Conservation (phyloP, 2,888 invertebrate genomes). For the Vesta saturnalis region DNA sequence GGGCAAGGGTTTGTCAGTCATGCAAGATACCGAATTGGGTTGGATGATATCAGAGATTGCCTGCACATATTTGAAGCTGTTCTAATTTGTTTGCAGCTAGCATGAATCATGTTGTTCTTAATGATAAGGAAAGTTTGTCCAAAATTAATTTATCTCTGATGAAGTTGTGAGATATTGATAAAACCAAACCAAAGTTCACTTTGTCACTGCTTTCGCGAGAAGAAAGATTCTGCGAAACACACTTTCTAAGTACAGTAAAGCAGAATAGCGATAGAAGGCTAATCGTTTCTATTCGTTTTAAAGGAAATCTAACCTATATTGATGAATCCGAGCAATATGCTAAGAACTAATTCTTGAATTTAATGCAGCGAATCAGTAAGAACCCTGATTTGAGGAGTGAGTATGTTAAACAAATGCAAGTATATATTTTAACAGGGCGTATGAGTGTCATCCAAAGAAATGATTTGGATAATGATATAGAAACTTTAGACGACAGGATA, state of each 20-base stretch:
- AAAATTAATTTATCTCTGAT: neutral
- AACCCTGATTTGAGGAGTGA: neutral
- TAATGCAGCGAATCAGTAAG: neutral
- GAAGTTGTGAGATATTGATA: neutral
- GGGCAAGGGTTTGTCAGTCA: neutral
- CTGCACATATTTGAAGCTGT: neutral
- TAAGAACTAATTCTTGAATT: neutral
- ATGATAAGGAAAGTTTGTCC: neutral
- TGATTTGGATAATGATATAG: neutral
- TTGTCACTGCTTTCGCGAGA: neutral
- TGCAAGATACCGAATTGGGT: neutral
- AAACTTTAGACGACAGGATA: neutral
- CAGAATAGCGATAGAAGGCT: neutral
- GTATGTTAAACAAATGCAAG: neutral
- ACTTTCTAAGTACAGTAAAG: neutral
- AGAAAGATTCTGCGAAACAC: neutral
- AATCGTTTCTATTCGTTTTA: neutral
- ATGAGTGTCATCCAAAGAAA: neutral
- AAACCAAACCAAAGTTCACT: neutral
- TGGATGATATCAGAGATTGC: neutral
- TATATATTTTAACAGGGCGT: neutral
- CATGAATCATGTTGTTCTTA: neutral
- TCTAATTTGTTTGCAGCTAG: neutral
- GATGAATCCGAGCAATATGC: neutral
- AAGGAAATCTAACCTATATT: neutral